Base-by-base conservation (phyloP, 2,888 invertebrate genomes). In the Oscheius myriophilus region DNA sequence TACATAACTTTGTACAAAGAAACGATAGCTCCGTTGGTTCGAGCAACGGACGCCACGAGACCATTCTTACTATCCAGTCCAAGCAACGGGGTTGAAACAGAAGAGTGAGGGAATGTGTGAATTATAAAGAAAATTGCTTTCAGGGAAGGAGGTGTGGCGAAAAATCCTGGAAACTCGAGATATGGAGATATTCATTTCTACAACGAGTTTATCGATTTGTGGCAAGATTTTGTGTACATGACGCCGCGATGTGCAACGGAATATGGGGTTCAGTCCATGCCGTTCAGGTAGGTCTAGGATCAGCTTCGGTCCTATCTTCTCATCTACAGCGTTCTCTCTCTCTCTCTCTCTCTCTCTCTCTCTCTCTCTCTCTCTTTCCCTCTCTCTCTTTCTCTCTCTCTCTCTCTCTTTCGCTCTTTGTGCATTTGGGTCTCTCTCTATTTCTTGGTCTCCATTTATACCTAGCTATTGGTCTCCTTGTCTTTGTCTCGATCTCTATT, bases 101-200 rank as follows among this genome's bases (percentile, higher is more conserved):
- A 53, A 53, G 25, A 1, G 84, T 90, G 0, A 33, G 62, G 25
- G 18, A n/a, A 14, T 43, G 21, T 16, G 14, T 3, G 33, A n/a
- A 51, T 26, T 16, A 6, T 3, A 4, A 25, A n/a, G 25, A n/a
- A 11, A 52, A 63, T 9, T 51, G 21, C 18, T 21, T 55, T 42
- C 14, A 67, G 58, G 21, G 52, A 54, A 49, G 65, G 55, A 54
- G 55, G 65, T 7, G 55, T 57, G 14, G 57, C 82, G 2, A 62
- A 63, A n/a, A 90, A 93, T 87, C 96, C 97, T 0, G 91, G 92
- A 75, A 92, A 92, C 82, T 88, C 90, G 1, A 88, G 91, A 58
- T 96, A 92, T 86, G 97, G 97, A 53, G 97, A 96, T 62, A 78
- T 85, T 55, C 96, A 97, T 86, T 93, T 92, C 86, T 97, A 98